phyloP scores from a whole-genome alignment of 2,888 invertebrate species.

The Calliopum simillimum region DNA sequence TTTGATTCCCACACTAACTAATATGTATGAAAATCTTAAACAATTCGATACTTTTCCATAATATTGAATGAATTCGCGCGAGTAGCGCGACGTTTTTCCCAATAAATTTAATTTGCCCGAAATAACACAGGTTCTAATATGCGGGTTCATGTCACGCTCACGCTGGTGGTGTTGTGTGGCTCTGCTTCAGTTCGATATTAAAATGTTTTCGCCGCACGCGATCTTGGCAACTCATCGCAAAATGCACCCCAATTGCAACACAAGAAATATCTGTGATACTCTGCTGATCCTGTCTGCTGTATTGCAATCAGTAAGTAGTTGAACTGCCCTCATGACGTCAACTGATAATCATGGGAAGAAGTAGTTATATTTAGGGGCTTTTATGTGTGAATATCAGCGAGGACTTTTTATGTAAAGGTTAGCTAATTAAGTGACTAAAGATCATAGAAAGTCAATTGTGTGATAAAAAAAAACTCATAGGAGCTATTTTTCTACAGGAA shows the following conservation, averaged over 20 bases:
- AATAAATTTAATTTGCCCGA: conserved; percentile 25
- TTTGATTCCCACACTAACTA: conserved; percentile 22
- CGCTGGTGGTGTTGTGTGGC: conserved; percentile 9
- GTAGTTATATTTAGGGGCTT: too few relatives aligned
- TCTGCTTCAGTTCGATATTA: conserved; percentile 1
- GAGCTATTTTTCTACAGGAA: too few relatives aligned
- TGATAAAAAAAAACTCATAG: too few relatives aligned
- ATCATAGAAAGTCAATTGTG: too few relatives aligned
- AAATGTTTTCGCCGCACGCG: conserved; percentile 27
- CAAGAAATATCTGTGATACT: background rate
- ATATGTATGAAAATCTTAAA: conserved; percentile 22
- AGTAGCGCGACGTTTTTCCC: conserved; percentile 13
- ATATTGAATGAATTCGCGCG: conserved; percentile 18
- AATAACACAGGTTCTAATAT: conserved; percentile 52
- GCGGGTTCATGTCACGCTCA: conserved; percentile 48
- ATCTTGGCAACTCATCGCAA: conserved; percentile 8
- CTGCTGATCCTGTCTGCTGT: conserved; percentile 37
- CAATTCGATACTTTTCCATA: conserved; percentile 4
- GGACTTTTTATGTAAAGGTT: too few relatives aligned
- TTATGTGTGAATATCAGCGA: too few relatives aligned
- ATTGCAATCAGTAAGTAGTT: too few relatives aligned
- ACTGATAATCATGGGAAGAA: too few relatives aligned
- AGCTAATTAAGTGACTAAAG: too few relatives aligned
- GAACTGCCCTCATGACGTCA: too few relatives aligned
- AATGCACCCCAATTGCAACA: conserved; percentile 13